Evolutionary conservation across 2,113 vertebrate species (phyloP), one percentile per base, ranked within the genome.

Genomic region (Anarrhichthys ocellatus): DNA sequence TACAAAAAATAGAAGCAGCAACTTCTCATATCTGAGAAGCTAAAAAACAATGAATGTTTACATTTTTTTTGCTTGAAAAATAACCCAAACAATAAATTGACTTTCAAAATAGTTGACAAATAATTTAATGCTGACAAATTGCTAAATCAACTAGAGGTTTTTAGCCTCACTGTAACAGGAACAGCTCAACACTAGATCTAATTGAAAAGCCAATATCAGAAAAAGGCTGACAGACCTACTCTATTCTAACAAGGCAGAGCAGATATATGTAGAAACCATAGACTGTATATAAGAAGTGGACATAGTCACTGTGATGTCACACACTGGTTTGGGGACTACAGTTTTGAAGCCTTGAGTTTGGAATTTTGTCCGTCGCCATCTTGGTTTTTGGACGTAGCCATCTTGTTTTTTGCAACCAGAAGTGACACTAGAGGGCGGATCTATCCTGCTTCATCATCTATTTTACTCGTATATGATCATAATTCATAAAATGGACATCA

Each of bases 251-350:
- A 15, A 38, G 64, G 34, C 73, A 74, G 24, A 38, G 74, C 56
- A 77, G 73, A 69, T 42, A 78, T 24, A 82, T 75, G 68, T 66
- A 82, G 70, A 79, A 66, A 10, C 46, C 46, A 48, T 48, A 40
- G 38, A 9, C 38, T 38, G 36, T 38, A 34, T 34, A 34, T 34
- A 48, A 48, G 44, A 14, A 46, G 44, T 46, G 44, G 44, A 46
- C 8, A 50, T 20, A 20, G 46, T 6, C 46, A 50, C 8, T n/a
- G 50, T 54, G 50, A 54, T 0, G 8, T 56, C 52, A 56, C 52
- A 56, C 48, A 2, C 17, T 18, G 17, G 2, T 14, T 48, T 48
- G 15, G 44, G 44, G 44, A 48, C 44, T 17, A 52, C 48, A 52
- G 20, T 20, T 22, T 20, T 52, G 48, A 50, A 18, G 48, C 18